Conservation (phyloP, 2,113 vertebrate genomes). For the Connochaetes taurinus region DNA sequence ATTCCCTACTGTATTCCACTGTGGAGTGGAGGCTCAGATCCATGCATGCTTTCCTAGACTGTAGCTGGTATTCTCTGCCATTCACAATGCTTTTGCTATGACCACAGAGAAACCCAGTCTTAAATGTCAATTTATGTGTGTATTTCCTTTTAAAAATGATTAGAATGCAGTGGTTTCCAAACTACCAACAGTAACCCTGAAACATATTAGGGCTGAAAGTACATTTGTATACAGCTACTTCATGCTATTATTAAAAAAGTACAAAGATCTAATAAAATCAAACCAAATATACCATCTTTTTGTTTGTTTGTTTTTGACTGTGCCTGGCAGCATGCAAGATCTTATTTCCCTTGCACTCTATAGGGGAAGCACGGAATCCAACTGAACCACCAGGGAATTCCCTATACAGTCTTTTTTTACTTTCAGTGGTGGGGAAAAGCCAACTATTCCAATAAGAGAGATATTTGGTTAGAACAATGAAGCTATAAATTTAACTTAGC, state of each 20-base stretch:
- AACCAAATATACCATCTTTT: not conserved
- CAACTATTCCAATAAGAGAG: not conserved
- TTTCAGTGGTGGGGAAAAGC: not conserved
- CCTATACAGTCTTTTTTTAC: not conserved
- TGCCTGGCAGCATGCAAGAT: not conserved
- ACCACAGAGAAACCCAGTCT: not conserved
- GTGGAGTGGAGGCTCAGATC: not conserved
- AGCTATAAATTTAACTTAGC: not conserved
- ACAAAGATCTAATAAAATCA: not conserved
- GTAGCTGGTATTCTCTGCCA: not conserved
- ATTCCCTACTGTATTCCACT: not conserved
- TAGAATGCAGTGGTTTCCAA: not conserved
- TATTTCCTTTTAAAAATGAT: not conserved
- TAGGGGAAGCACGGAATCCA: not conserved
- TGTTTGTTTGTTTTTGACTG: not conserved
- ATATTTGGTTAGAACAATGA: not conserved
- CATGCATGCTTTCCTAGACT: not conserved
- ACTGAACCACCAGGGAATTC: not conserved
- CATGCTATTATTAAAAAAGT: not conserved
- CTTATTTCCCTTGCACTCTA: not conserved
- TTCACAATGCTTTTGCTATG: not conserved
- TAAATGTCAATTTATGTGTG: not conserved
- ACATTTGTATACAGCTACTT: not conserved
- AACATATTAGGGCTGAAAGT: not conserved
- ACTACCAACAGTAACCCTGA: not conserved